A percentile compares a stretch with the other conserved stretches of the same genome.
Conservation (phyloP, 1,140 invertebrate genomes). For the Brachionus rotundiformis region DNA sequence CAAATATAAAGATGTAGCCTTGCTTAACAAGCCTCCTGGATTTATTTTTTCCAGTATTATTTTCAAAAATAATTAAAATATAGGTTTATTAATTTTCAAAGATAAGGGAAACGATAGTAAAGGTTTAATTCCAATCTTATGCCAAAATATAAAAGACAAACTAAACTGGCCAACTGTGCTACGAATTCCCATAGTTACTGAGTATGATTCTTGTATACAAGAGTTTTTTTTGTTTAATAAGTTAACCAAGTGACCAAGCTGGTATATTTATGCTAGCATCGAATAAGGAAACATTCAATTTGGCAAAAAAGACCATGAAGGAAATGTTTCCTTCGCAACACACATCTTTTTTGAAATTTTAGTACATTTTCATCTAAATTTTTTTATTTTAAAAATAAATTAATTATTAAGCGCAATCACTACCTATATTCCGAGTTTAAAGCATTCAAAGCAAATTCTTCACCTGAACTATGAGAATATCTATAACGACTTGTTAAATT, state of each 20-base stretch:
- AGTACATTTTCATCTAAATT: background rate
- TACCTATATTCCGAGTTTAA: background rate
- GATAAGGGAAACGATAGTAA: conserved; percentile 20
- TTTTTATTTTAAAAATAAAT: background rate
- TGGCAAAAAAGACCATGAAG: conserved; percentile 11
- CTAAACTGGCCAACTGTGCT: background rate
- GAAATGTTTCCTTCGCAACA: conserved; percentile 25
- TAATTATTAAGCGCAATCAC: background rate
- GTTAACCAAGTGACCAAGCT: conserved; percentile 11
- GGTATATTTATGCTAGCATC: conserved; percentile 17
- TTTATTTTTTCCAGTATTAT: conserved; percentile 32
- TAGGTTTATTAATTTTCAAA: background rate
- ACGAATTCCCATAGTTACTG: conserved; percentile 6
- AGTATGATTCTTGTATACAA: background rate
- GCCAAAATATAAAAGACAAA: conserved; percentile 13
- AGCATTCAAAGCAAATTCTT: background rate
- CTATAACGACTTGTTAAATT: conserved; percentile 25
- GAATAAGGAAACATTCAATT: background rate
- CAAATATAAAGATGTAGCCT: background rate
- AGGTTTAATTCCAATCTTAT: background rate
- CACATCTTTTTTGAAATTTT: conserved; percentile 24
- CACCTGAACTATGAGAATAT: conserved; percentile 34
- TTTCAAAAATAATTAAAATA: too few relatives aligned
- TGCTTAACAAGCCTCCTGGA: conserved; percentile 18
- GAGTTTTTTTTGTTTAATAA: background rate